phyloP scores from a whole-genome alignment of 2,797 vertebrate species.

The Garrulus glandarius region DNA sequence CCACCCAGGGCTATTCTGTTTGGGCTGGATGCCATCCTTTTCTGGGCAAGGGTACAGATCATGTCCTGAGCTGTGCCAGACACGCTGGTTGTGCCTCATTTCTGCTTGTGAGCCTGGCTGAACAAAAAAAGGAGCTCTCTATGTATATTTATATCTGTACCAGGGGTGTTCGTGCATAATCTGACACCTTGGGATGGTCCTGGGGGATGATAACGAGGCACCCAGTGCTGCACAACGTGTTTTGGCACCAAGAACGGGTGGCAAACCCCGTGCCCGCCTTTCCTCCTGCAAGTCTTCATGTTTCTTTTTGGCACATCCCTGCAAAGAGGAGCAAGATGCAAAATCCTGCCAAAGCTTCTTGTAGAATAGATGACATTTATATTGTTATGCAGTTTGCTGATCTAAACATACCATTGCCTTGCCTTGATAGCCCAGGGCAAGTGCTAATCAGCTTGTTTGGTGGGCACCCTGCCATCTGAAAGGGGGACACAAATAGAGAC shows the following conservation, averaged over 20 bases:
- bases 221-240: constrained; percentile 1
- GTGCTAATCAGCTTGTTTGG: constrained; percentile 44
- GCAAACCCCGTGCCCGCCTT: background rate
- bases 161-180: background rate
- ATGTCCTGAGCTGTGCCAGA: constrained; percentile 28
- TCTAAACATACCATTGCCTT: constrained; percentile 60
- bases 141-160: background rate
- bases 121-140: background rate
- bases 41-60: constrained; percentile 29
- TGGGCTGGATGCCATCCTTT: constrained; percentile 31
- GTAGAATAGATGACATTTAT: constrained; percentile 56
- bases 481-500: constrained; percentile 48
- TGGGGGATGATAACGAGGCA: background rate
- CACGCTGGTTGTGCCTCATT: background rate
- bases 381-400: constrained; percentile 61
- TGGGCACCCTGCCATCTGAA: constrained; percentile 53
- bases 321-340: background rate
- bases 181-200: constrained; percentile 1
- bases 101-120: background rate
- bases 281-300: background rate
- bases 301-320: constrained; percentile 15
- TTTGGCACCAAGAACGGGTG: constrained; percentile 36
- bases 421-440: constrained; percentile 62
- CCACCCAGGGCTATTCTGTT: constrained; percentile 1
- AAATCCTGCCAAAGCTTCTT: constrained; percentile 43